phyloP scores from a whole-genome alignment of 2,797 vertebrate species.

The Eremophila alpestris region DNA sequence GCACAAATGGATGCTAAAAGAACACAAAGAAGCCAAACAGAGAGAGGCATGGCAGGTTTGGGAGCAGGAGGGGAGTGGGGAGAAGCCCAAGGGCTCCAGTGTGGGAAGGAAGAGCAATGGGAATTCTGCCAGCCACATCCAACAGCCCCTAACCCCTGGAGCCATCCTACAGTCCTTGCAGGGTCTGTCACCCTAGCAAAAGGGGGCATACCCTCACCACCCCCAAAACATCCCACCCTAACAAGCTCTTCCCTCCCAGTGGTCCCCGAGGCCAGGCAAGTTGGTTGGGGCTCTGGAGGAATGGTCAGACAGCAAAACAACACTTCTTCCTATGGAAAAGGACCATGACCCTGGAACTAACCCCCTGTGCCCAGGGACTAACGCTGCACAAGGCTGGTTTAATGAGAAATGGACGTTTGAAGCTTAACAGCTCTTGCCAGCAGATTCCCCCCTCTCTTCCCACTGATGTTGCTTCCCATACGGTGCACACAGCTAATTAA shows the following conservation, averaged over 20 bases:
- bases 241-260: neutral
- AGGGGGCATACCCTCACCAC: neutral
- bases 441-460: neutral
- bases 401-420: neutral
- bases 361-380: neutral
- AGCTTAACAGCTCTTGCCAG: neutral
- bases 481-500: constrained; percentile 29
- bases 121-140: neutral
- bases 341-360: neutral
- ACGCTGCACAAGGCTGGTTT: neutral
- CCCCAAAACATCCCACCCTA: neutral
- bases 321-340: neutral
- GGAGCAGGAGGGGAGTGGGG: neutral
- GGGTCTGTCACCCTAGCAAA: neutral
- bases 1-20: neutral
- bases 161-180: neutral
- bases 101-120: neutral
- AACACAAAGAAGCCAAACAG: neutral
- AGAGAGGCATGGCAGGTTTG: accelerated
- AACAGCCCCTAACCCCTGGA: neutral
- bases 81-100: neutral
- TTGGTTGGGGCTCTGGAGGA: neutral
- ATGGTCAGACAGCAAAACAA: neutral
- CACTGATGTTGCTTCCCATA: neutral
- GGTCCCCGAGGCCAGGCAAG: accelerated